These are phyloP conservation scores for Drosophila repleta DNA, from an alignment of 1,140 invertebrate genomes.

Conservation along the genomic window DNA sequence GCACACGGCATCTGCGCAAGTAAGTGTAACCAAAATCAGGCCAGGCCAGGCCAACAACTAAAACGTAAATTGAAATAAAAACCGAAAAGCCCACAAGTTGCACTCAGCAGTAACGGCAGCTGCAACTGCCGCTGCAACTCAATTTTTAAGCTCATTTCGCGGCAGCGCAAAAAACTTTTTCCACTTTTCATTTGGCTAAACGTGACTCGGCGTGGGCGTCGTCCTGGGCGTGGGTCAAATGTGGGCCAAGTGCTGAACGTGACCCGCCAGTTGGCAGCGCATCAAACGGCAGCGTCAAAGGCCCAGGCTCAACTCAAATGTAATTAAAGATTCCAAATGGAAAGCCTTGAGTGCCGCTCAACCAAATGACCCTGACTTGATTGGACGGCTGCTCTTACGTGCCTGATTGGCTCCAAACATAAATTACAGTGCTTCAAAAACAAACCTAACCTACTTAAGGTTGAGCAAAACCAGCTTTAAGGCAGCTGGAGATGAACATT, in stretches of 20 bases:
- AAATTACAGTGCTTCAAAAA: neutral
- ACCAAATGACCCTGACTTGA: conserved; percentile 9
- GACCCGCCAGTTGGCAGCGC: conserved; percentile 47
- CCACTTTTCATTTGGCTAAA: conserved; percentile 70
- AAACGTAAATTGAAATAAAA: conserved; percentile 41
- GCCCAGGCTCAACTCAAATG: conserved; percentile 56
- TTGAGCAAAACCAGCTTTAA: too few species aligned
- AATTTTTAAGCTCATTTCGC: conserved; percentile 76
- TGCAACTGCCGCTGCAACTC: conserved; percentile 45
- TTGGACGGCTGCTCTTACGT: conserved; percentile 4
- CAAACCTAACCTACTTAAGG: neutral
- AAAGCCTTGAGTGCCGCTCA: conserved; percentile 24
- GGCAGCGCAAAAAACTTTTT: conserved; percentile 58
- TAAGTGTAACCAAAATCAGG: conserved; percentile 56
- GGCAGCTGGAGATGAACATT: too few species aligned
- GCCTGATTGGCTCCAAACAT: neutral
- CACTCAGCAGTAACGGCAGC: conserved; percentile 38
- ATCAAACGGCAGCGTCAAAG: conserved; percentile 45
- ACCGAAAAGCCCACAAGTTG: conserved; percentile 28
- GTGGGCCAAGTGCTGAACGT: conserved; percentile 53
- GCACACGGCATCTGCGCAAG: conserved; percentile 87
- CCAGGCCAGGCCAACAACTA: neutral
- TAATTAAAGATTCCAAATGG: conserved; percentile 56
- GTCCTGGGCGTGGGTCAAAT: conserved; percentile 46
- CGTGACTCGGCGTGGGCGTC: conserved; percentile 17